phyloP scores from a whole-genome alignment of 2,797 vertebrate species.

The Microcaecilia unicolor region DNA sequence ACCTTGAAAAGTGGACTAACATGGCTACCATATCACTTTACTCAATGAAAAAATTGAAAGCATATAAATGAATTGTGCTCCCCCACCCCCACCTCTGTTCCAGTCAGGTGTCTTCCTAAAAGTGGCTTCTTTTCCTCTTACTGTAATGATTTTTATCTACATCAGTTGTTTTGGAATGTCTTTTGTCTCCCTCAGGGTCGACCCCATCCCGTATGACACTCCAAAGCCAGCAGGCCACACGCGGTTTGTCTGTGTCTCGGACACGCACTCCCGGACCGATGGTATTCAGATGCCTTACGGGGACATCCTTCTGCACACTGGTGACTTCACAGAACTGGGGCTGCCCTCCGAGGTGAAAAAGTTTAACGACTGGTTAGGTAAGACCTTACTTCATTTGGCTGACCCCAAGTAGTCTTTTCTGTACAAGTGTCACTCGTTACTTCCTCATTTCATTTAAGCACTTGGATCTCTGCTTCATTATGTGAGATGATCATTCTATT shows the following conservation, averaged over 20 bases:
- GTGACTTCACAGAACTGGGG: constrained; percentile 96
- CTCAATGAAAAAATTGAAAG: too few relatives aligned
- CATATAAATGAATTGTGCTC: too few relatives aligned
- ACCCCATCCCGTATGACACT: constrained; percentile 90
- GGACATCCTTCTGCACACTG: constrained; percentile 93
- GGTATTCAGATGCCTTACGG: constrained; percentile 98
- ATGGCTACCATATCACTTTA: too few relatives aligned
- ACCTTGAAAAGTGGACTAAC: too few relatives aligned
- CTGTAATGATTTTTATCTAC: constrained; percentile 13
- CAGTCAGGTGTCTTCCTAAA: too few relatives aligned
- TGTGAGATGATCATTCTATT: constrained; percentile 51
- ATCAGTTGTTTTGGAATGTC: constrained; percentile 47
- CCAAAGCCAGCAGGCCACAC: constrained; percentile 93
- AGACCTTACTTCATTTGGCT: constrained; percentile 64
- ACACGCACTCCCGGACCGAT: constrained; percentile 96
- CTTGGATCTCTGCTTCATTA: constrained; percentile 34
- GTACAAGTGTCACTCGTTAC: constrained; percentile 54
- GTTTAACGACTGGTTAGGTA: constrained; percentile 99
- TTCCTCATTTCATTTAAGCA: constrained; percentile 66
- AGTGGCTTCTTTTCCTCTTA: background rate
- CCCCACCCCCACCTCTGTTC: too few relatives aligned
- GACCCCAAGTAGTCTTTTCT: constrained; percentile 68
- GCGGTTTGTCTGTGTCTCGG: constrained; percentile 91
- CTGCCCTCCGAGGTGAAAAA: constrained; percentile 97
- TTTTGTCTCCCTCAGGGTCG: constrained; percentile 67